A percentile compares a stretch with the other conserved stretches of the same genome.
Evolutionary conservation across 2,888 invertebrate genomes (phyloP).

Genomic region (Temnothorax unifasciatus): DNA sequence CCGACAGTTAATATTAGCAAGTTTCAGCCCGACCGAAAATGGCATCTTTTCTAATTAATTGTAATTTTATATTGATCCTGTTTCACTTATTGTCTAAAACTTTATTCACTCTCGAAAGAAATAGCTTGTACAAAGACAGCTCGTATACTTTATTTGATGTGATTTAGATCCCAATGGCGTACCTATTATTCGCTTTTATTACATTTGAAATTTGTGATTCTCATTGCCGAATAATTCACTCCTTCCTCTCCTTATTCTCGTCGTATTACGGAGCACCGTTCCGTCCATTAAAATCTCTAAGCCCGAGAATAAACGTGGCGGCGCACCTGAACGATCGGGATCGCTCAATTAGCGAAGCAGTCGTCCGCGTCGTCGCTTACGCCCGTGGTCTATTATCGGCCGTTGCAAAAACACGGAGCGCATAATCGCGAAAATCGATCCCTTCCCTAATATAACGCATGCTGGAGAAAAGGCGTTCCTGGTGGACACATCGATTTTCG

Average conservation of each 20-base stretch:
- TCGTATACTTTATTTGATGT: background rate
- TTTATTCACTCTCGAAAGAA: background rate
- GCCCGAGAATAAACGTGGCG: slow-evolving; percentile 40
- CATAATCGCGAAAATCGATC: slow-evolving; percentile 51
- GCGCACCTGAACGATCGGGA: slow-evolving; percentile 48
- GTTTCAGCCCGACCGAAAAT: too few species aligned
- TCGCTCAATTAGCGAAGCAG: slow-evolving; percentile 48
- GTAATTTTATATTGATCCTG: too few species aligned
- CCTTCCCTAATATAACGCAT: slow-evolving; percentile 8
- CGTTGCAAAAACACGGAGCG: slow-evolving; percentile 39
- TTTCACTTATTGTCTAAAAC: background rate
- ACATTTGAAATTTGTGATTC: slow-evolving; percentile 18
- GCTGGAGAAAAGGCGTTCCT: background rate
- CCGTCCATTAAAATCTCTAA: slow-evolving; percentile 47
- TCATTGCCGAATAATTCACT: slow-evolving; percentile 20
- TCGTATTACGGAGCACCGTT: slow-evolving; percentile 4
- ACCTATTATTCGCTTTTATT: slow-evolving; percentile 23
- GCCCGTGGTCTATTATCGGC: slow-evolving; percentile 45
- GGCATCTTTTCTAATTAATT: too few species aligned
- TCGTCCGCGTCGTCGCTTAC: slow-evolving; percentile 48
- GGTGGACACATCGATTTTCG: slow-evolving; percentile 39
- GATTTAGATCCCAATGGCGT: background rate
- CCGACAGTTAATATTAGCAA: too few species aligned
- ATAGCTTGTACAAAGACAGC: background rate
- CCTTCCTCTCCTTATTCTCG: background rate